Base-by-base conservation (phyloP, 2,797 vertebrate genomes). In the Discoglossus pictus region DNA sequence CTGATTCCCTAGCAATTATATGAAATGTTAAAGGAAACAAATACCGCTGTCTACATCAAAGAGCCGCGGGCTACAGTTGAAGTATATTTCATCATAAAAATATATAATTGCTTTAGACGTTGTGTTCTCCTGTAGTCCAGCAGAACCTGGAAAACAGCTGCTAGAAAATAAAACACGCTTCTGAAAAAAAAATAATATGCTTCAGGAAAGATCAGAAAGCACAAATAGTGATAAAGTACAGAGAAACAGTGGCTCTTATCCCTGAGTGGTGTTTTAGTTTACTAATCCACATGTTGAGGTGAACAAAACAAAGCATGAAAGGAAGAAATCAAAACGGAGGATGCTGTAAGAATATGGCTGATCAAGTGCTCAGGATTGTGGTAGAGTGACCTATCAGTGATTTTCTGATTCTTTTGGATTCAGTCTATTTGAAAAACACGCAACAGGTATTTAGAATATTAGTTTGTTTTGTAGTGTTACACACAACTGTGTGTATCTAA, bases 41-140 rank as follows among this genome's bases (percentile, higher is more conserved):
- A 46, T 24, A 34, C 11, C 40, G 7, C 25, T 65, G 62, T 44
- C 20, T 43, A 20, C 27, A 46, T 23, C 27, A 46, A 44, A 31
- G 27, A 44, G 27, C 40, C 23, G 31, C 40, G 7, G 34, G 51
- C 27, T 54, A 43, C 16, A 6, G 27, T 15, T 64, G 17, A 34
- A 9, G 11, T 17, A 31, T 31, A 31, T 31, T 31, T 31, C 27
- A 31, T 31, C 27, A 31, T 31, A 16, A 20, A 52, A 51, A 17
- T 62, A 39, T 25, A 21, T 52, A 40, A 63, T 62, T 52, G 36
- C 34, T 38, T 4, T 40, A 52, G 60, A 51, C 15, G 50, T 8
- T 48, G 48, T 51, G 16, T 31, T 34, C n/a, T 16, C 25, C 2
- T 51, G 11, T 15, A 31, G 25, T 31, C 24, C 6, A 16, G 7